These are phyloP conservation scores for Euspilapteryx auroguttella DNA, from an alignment of 2,888 invertebrate species.

Conservation along the genomic window DNA sequence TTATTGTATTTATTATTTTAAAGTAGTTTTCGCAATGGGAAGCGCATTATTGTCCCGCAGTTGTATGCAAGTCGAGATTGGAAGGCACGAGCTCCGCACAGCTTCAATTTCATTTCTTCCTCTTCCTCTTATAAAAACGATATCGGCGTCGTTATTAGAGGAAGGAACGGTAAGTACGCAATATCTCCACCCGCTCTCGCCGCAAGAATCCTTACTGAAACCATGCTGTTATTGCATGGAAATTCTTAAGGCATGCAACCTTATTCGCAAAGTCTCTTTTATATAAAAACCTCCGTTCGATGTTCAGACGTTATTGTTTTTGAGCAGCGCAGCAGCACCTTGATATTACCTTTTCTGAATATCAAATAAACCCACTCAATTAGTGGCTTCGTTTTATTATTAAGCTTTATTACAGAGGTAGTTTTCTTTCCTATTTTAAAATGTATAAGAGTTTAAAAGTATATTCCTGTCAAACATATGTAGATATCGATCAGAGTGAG, in stretches of 20 bases:
- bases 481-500: too few species aligned
- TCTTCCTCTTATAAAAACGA: slow-evolving; percentile 45
- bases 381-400: slow-evolving; percentile 12
- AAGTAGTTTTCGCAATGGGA: too few species aligned
- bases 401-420: too few species aligned
- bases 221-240: slow-evolving; percentile 54
- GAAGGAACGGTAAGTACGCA: slow-evolving; percentile 53
- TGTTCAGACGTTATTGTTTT: slow-evolving; percentile 55
- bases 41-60: too few species aligned
- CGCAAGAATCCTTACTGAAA: slow-evolving; percentile 31
- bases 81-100: too few species aligned
- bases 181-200: slow-evolving; percentile 43
- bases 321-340: slow-evolving; percentile 39
- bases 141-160: slow-evolving; percentile 53
- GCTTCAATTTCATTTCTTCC: slow-evolving; percentile 49
- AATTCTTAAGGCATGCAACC: slow-evolving; percentile 56
- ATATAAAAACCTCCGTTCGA: slow-evolving; percentile 47
- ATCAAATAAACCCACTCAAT: slow-evolving; percentile 44
- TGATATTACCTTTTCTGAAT: slow-evolving; percentile 43
- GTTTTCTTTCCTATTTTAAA: too few species aligned
- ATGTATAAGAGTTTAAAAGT: too few species aligned
- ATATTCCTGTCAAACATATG: too few species aligned
- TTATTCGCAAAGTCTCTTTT: slow-evolving; percentile 49
- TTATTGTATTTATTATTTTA: too few species aligned
- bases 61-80: background rate